These are phyloP conservation scores for Drosophila algonquin DNA, from an alignment of 2,888 invertebrate species.

Conservation along the genomic window DNA sequence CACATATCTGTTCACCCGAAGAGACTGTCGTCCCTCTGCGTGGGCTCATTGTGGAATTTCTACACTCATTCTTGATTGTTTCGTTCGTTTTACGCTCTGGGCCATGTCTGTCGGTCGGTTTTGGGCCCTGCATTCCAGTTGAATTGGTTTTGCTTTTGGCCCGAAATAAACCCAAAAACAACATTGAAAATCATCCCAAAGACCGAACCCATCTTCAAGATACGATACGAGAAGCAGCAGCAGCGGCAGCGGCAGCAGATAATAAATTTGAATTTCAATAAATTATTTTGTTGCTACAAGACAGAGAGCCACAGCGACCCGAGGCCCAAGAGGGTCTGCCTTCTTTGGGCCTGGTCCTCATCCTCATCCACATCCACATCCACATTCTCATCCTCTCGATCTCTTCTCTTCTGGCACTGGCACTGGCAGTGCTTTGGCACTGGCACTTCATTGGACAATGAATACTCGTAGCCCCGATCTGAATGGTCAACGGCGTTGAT, in stretches of 20 bases:
- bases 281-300: slow-evolving; percentile 78
- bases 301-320: slow-evolving; percentile 40
- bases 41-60: slow-evolving; percentile 81
- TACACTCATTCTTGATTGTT: slow-evolving; percentile 81
- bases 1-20: too few relatives aligned
- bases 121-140: slow-evolving; percentile 68
- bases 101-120: slow-evolving; percentile 68
- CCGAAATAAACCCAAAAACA: slow-evolving; percentile 22
- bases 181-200: slow-evolving; percentile 39
- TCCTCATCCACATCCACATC: slow-evolving; percentile 49
- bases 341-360: slow-evolving; percentile 17
- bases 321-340: not conserved
- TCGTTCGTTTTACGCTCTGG: slow-evolving; percentile 79
- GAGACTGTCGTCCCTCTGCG: slow-evolving; percentile 54
- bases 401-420: slow-evolving; percentile 11
- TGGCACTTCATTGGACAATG: not conserved
- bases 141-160: slow-evolving; percentile 70
- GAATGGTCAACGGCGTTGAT: slow-evolving; percentile 45
- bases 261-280: slow-evolving; percentile 82
- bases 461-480: slow-evolving; percentile 17
- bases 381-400: slow-evolving; percentile 36
- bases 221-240: slow-evolving; percentile 14
- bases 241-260: slow-evolving; percentile 44
- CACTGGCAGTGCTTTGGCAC: too few relatives aligned
- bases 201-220: slow-evolving; percentile 48